phyloP scores from a whole-genome alignment of 2,888 invertebrate genomes.

The Hedya salicella region DNA sequence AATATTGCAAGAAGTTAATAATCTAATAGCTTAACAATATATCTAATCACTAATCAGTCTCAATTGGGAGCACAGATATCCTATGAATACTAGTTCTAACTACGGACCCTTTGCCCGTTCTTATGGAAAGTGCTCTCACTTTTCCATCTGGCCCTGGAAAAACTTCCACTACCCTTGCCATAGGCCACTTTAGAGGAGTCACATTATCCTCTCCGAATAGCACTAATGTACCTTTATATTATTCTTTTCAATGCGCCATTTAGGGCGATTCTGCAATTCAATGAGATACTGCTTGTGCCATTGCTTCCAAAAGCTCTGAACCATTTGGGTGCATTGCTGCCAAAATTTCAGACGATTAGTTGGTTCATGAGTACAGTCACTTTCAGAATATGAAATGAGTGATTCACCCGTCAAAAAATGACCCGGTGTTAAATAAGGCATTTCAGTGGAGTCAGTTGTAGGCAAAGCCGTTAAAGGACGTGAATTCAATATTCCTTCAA shows the following conservation, averaged over 20 bases:
- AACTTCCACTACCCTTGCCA: constrained; percentile 1
- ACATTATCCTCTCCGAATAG: constrained; percentile 14
- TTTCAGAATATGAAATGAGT: constrained; percentile 12
- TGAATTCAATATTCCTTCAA: constrained; percentile 7
- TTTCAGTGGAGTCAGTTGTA: constrained; percentile 16
- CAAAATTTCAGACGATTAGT: constrained; percentile 11
- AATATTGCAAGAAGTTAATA: no score
- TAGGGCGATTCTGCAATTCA: constrained; percentile 27
- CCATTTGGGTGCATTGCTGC: constrained; percentile 21
- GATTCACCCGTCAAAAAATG: constrained; percentile 32
- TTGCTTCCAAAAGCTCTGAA: constrained; percentile 27
- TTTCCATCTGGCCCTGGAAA: constrained; percentile 15
- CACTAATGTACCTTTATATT: constrained; percentile 10
- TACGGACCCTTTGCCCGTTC: neutral
- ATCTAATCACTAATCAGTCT: neutral
- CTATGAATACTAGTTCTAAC: neutral
- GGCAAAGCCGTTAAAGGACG: constrained; percentile 11
- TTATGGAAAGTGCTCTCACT: constrained; percentile 16
- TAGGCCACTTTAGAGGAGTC: constrained; percentile 24
- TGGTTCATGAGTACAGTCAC: neutral
- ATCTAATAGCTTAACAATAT: no score
- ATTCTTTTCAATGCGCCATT: constrained; percentile 26
- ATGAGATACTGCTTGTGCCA: constrained; percentile 28
- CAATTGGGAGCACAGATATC: neutral
- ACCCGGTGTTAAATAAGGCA: constrained; percentile 23